phyloP scores from a whole-genome alignment of 2,113 vertebrate species.

The Hemichromis elongatus region DNA sequence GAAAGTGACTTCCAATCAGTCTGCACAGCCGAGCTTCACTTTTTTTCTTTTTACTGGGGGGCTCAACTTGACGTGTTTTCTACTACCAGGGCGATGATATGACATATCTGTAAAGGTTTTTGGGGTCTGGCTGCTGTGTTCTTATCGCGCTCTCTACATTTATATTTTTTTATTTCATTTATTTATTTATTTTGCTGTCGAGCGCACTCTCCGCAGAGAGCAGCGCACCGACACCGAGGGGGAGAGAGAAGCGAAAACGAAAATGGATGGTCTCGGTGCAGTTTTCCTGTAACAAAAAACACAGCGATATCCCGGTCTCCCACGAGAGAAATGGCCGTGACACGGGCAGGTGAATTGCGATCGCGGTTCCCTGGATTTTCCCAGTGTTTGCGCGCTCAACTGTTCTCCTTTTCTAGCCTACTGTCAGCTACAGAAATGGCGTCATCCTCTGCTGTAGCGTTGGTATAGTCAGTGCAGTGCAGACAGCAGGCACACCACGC shows the following conservation, averaged over 20 bases:
- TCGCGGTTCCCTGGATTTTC: background rate
- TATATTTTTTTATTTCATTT: background rate
- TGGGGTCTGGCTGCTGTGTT: background rate
- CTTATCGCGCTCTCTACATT: constrained; percentile 1
- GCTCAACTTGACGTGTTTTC: background rate
- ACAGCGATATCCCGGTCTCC: background rate
- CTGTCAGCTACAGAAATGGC: constrained; percentile 76
- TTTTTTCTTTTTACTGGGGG: background rate
- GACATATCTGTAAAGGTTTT: background rate
- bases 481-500: constrained; percentile 42
- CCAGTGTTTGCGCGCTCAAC: background rate
- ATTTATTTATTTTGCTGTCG: constrained; percentile 6
- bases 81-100: background rate
- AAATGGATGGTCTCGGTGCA: background rate
- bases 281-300: background rate
- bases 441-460: constrained; percentile 72
- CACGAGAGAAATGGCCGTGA: background rate
- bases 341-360: constrained; percentile 13
- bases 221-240: constrained; percentile 23
- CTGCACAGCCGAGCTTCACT: background rate
- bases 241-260: constrained; percentile 4
- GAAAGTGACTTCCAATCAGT: constrained; percentile 42
- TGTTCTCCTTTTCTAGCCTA: constrained; percentile 27
- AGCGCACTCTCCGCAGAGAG: constrained; percentile 44
- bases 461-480: constrained; percentile 53